Conservation (phyloP, 2,888 invertebrate species). For the Amiota communis region DNA sequence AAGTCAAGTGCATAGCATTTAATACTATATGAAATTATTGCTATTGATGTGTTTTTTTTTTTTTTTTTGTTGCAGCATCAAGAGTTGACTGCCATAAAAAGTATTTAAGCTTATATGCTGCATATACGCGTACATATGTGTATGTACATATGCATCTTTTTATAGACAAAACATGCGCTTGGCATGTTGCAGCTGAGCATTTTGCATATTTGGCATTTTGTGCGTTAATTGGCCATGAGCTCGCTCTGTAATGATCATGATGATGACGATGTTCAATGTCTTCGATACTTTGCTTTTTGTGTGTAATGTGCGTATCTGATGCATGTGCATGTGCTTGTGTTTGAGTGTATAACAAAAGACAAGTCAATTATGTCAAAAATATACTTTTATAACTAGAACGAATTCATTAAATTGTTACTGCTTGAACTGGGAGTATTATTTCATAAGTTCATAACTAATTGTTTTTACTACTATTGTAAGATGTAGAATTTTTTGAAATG, state of each 20-base stretch:
- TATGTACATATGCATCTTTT: conserved; percentile 28
- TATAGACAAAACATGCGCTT: conserved; percentile 51
- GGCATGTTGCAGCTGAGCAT: conserved; percentile 56
- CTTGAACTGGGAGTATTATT: too few species aligned
- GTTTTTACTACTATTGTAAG: too few species aligned
- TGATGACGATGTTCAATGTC: too few species aligned
- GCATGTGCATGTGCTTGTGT: neutral
- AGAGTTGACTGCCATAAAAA: conserved; percentile 40
- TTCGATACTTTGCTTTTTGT: too few species aligned
- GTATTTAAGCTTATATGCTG: neutral
- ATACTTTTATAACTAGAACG: neutral
- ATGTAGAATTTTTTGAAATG: too few species aligned
- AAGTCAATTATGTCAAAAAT: conserved; percentile 4
- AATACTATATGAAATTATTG: conserved; percentile 10
- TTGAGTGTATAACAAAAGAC: neutral
- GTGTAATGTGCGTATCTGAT: too few species aligned
- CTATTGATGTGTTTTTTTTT: conserved; percentile 52
- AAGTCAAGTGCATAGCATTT: conserved; percentile 55
- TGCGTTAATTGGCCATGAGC: conserved; percentile 54
- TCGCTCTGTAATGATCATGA: too few species aligned
- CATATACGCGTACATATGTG: neutral
- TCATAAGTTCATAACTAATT: too few species aligned
- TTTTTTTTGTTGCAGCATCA: conserved; percentile 17
- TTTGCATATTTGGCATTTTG: conserved; percentile 54
- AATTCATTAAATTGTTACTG: too few species aligned